A percentile compares a stretch with the other conserved stretches of the same genome.
Conservation (phyloP, 2,113 vertebrate species). For the Brachionichthys hirsutus region DNA sequence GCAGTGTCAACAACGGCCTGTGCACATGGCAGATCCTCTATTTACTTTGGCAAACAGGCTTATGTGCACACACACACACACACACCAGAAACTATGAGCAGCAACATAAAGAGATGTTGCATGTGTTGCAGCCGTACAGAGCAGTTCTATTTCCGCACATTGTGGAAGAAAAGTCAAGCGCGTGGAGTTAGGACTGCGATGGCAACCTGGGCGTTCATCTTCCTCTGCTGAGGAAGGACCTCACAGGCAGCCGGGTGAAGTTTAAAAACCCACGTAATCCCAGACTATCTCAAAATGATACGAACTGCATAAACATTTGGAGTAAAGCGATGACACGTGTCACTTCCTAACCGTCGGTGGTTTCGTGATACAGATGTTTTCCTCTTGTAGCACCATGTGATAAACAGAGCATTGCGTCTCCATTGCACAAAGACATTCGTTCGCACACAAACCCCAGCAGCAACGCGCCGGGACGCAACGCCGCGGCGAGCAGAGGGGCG, state of each 20-base stretch:
- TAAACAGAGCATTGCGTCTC: slow-evolving; percentile 22
- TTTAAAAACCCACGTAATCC: not conserved
- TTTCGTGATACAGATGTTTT: slow-evolving; percentile 72
- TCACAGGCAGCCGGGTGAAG: not conserved
- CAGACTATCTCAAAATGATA: not conserved
- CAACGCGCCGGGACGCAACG: slow-evolving; percentile 36
- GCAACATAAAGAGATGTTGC: no score
- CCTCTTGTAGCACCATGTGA: slow-evolving; percentile 6
- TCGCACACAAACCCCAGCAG: slow-evolving; percentile 33
- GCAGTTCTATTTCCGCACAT: no score
- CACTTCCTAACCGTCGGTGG: not conserved
- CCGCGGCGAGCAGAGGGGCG: slow-evolving; percentile 28
- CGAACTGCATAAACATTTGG: no score
- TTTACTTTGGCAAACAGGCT: slow-evolving; percentile 41
- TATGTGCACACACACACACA: not conserved
- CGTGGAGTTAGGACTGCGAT: no score
- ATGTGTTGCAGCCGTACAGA: no score
- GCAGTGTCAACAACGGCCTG: slow-evolving; percentile 46
- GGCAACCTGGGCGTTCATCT: no score
- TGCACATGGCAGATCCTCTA: slow-evolving; percentile 42
- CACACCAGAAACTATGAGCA: no score
- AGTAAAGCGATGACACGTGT: no score
- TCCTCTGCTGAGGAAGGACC: no score
- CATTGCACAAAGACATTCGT: slow-evolving; percentile 4
- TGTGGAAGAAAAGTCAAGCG: no score